Evolutionary conservation across 2,888 invertebrate species (phyloP).

Genomic region (Lathronympha strigana): DNA sequence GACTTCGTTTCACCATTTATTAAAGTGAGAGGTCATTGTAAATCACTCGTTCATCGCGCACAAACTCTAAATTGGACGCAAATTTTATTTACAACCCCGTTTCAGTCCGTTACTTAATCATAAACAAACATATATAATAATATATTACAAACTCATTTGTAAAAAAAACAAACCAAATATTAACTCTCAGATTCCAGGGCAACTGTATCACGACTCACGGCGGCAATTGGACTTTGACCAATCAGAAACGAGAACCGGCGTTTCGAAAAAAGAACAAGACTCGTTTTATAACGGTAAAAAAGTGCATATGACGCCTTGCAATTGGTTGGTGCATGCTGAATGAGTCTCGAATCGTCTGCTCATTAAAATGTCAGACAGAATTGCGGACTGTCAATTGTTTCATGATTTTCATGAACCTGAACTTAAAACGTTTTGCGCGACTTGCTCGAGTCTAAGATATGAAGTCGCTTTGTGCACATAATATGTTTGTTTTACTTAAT

Average conservation of each 20-base stretch:
- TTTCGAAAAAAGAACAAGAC: conserved; percentile 34
- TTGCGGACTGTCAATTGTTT: conserved; percentile 6
- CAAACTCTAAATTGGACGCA: conserved; percentile 6
- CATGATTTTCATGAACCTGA: no score
- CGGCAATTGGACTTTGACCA: conserved; percentile 28
- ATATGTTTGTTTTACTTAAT: neutral
- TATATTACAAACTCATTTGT: conserved; percentile 10
- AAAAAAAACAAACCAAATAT: conserved; percentile 9
- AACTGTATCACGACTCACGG: conserved; percentile 20
- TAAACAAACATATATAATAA: conserved; percentile 1
- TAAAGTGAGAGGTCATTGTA: conserved; percentile 16
- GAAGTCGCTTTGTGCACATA: no score
- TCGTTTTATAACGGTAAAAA: conserved; percentile 36
- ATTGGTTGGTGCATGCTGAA: conserved; percentile 34
- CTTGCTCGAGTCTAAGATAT: no score
- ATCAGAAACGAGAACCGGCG: conserved; percentile 30
- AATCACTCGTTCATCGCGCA: neutral
- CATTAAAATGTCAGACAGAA: conserved; percentile 23
- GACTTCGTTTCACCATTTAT: conserved; percentile 1
- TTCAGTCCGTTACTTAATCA: conserved; percentile 7
- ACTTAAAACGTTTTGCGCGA: no score
- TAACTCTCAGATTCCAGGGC: conserved; percentile 20
- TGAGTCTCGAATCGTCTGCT: conserved; percentile 8
- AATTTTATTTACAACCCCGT: conserved; percentile 7
- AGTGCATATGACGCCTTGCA: conserved; percentile 32